These are phyloP conservation scores for Prosapia bicincta DNA, from an alignment of 2,888 invertebrate species.

Conservation along the genomic window DNA sequence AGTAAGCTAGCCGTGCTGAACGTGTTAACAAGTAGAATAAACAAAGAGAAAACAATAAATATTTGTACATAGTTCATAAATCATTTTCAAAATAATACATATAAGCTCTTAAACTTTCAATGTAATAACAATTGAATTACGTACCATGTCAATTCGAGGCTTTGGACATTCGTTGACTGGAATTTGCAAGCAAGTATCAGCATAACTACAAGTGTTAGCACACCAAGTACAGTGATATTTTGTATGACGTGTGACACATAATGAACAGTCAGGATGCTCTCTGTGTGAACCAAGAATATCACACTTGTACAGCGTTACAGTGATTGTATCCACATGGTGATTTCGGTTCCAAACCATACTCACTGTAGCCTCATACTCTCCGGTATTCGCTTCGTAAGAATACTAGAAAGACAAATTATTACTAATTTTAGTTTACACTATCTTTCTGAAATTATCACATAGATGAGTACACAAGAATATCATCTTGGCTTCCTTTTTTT, in stretches of 20 bases:
- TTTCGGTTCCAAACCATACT: slow-evolving; percentile 92
- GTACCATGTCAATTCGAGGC: slow-evolving; percentile 84
- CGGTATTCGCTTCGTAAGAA: slow-evolving; percentile 82
- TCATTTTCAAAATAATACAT: too few species aligned
- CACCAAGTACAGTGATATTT: slow-evolving; percentile 97
- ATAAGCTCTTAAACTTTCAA: too few species aligned
- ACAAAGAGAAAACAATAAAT: too few species aligned
- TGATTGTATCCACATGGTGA: slow-evolving; percentile 88
- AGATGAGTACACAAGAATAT: too few species aligned
- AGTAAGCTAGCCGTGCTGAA: too few species aligned
- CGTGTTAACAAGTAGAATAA: too few species aligned
- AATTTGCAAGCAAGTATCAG: slow-evolving; percentile 77
- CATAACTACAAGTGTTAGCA: slow-evolving; percentile 79
- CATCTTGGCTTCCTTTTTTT: too few species aligned
- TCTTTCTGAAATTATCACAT: too few species aligned
- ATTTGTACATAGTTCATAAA: too few species aligned
- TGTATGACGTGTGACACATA: slow-evolving; percentile 88
- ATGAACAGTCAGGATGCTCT: slow-evolving; percentile 92
- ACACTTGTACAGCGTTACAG: slow-evolving; percentile 92
- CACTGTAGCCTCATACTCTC: slow-evolving; percentile 84
- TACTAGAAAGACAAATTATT: slow-evolving; percentile 56
- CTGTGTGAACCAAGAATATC: slow-evolving; percentile 90
- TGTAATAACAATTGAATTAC: slow-evolving; percentile 32
- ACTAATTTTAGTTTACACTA: too few species aligned
- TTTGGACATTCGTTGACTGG: slow-evolving; percentile 84